Conservation (phyloP, 2,113 vertebrate genomes). For the Thryonomys swinderianus region DNA sequence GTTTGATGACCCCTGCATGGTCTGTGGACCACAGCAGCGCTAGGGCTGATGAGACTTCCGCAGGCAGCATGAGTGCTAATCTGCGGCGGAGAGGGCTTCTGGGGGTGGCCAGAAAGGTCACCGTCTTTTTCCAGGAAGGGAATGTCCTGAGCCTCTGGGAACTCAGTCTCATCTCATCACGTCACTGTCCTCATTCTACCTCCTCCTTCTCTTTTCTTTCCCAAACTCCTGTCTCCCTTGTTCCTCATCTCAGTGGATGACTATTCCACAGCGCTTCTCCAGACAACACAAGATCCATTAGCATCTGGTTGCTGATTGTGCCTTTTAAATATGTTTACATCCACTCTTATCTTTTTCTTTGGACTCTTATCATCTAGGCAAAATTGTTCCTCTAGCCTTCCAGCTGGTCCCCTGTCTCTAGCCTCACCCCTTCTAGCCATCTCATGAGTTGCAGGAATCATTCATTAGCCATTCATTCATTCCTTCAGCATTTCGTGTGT, state of each 20-base stretch:
- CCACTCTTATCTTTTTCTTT: background rate
- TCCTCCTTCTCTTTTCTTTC: too few species aligned
- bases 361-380: background rate
- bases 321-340: rapidly evolving
- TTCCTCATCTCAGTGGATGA: background rate
- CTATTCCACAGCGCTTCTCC: background rate
- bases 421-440: background rate
- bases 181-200: background rate
- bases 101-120: background rate
- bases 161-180: background rate
- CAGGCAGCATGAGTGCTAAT: background rate
- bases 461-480: slow-evolving; percentile 25
- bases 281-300: background rate
- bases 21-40: background rate
- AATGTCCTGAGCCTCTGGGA: slow-evolving; percentile 33
- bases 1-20: background rate
- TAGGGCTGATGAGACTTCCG: background rate
- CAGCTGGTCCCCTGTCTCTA: background rate
- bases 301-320: background rate
- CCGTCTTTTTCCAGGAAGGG: background rate
- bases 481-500: background rate
- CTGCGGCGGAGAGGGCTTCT: background rate
- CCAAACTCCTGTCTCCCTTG: background rate
- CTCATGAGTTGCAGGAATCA: background rate
- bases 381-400: background rate